These are phyloP conservation scores for Parus major DNA, from an alignment of 2,113 vertebrate species.

Conservation along the genomic window DNA sequence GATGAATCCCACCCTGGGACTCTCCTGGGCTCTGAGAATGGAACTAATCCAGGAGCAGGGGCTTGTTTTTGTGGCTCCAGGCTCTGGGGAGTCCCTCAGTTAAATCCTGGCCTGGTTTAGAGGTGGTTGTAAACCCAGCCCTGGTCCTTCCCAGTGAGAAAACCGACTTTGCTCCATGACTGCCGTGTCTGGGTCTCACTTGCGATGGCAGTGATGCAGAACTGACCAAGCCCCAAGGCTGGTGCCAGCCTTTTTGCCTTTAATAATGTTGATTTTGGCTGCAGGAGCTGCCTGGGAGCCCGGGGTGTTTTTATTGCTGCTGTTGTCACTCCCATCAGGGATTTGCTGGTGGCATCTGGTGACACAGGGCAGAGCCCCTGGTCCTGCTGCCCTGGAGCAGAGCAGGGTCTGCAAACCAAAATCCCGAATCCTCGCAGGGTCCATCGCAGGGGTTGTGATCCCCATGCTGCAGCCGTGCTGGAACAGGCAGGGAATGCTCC, in stretches of 20 bases:
- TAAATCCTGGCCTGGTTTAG: background rate
- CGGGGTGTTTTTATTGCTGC: background rate
- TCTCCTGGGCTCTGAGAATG: fast-evolving
- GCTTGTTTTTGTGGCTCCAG: fast-evolving
- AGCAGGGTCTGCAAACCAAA: background rate
- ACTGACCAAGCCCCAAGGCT: background rate
- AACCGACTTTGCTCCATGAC: fast-evolving
- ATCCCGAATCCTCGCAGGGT: fast-evolving
- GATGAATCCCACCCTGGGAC: background rate
- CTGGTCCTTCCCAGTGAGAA: background rate
- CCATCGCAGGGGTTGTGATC: background rate
- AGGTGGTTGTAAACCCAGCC: background rate
- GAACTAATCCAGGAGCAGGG: fast-evolving
- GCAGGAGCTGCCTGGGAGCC: background rate
- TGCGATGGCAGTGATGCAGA: fast-evolving
- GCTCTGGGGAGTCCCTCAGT: background rate
- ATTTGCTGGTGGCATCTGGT: background rate
- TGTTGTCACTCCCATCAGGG: background rate
- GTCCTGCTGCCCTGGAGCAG: background rate
- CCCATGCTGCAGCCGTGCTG: fast-evolving
- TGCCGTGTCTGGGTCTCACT: fast-evolving
- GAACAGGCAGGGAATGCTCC: background rate
- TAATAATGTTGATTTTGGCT: constrained; percentile 4
- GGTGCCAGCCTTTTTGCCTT: background rate
- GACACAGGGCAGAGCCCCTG: background rate